A percentile compares a stretch with the other conserved stretches of the same genome.
Evolutionary conservation across 35 echinoderm and acorn worm species (phyloP).

Genomic region (Amphiura filiformis): DNA sequence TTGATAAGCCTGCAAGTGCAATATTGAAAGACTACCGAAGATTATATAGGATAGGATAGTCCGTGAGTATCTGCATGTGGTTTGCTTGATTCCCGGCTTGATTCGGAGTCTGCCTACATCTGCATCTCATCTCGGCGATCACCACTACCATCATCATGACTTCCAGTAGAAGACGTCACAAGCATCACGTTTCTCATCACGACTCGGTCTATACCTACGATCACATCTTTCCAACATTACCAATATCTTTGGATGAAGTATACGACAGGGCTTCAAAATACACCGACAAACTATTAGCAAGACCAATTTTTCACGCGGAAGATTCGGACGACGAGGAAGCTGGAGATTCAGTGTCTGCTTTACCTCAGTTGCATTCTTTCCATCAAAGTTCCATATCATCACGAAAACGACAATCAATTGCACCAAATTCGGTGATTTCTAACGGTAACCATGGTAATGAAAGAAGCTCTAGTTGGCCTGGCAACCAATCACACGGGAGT

Average conservation of each 20-base stretch:
- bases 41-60: too few species aligned
- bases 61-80: too few species aligned
- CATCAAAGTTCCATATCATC: background rate
- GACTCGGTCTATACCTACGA: slow-evolving; percentile 22
- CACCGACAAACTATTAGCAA: slow-evolving; percentile 52
- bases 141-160: too few species aligned
- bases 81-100: background rate
- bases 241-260: slow-evolving; percentile 77
- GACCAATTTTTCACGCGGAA: slow-evolving; percentile 51
- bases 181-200: background rate
- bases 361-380: background rate
- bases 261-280: slow-evolving; percentile 73
- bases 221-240: slow-evolving; percentile 46
- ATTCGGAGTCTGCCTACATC: background rate
- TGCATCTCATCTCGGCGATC: too few species aligned
- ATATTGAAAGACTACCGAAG: too few species aligned
- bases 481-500: background rate
- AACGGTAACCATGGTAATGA: background rate
- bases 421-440: background rate
- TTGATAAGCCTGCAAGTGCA: too few species aligned
- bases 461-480: background rate
- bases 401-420: slow-evolving; percentile 2
- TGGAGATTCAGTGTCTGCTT: background rate
- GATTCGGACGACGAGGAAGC: slow-evolving; percentile 50
- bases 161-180: background rate